Evolutionary conservation across 2,113 vertebrate species (phyloP).

Genomic region (Narcine bancroftii): DNA sequence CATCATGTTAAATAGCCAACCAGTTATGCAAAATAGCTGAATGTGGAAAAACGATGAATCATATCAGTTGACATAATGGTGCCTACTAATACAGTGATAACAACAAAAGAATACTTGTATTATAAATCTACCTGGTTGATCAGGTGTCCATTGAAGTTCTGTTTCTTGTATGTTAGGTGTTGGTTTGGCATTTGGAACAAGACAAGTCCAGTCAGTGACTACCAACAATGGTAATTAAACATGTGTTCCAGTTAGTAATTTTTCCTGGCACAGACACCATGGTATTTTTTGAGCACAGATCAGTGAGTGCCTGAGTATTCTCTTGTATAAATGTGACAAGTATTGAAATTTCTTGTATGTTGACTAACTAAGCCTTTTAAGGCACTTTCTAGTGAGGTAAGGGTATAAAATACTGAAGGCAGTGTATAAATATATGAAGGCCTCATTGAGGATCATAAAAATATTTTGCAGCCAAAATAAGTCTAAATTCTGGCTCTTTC

Average conservation of each 20-base stretch:
- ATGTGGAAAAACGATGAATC: conserved; percentile 41
- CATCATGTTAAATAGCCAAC: conserved; percentile 36
- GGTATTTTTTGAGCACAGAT: too few species aligned
- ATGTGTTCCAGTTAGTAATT: conserved; percentile 91
- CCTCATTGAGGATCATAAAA: neutral
- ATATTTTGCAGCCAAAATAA: neutral
- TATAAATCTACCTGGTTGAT: conserved; percentile 62
- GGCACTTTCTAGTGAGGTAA: neutral
- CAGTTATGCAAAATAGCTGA: conserved; percentile 50
- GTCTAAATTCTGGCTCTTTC: neutral
- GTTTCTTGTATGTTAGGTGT: conserved; percentile 59
- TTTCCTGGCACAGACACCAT: conserved; percentile 60
- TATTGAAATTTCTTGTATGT: neutral
- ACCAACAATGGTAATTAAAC: conserved; percentile 93
- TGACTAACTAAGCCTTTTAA: neutral
- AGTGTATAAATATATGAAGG: neutral
- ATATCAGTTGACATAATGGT: conserved; percentile 40
- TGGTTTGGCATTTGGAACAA: conserved; percentile 72
- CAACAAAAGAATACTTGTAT: conserved; percentile 14
- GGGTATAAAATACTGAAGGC: neutral
- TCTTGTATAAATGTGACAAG: neutral
- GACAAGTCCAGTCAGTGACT: conserved; percentile 75
- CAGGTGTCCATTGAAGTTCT: conserved; percentile 77
- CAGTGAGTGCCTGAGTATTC: conserved; percentile 48
- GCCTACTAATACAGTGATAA: conserved; percentile 10